Conservation (phyloP, 2,888 invertebrate species). For the Argyresthia goedartella region DNA sequence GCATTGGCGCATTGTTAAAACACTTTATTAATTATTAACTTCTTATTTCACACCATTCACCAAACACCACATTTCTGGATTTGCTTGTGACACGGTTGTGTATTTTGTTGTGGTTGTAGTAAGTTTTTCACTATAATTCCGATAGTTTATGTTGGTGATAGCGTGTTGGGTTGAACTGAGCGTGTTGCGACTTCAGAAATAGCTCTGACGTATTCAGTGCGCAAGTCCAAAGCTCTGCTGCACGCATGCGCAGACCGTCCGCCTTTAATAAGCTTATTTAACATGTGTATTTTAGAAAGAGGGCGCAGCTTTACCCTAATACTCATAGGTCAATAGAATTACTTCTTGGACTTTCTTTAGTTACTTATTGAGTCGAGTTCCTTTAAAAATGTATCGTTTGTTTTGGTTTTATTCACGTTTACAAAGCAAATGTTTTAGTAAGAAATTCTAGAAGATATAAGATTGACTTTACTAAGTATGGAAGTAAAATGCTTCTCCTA, state of each 20-base stretch:
- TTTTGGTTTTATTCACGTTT: too few species aligned
- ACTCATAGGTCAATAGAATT: not conserved
- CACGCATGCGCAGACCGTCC: conserved; percentile 40
- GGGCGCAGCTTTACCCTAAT: not conserved
- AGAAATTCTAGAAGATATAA: too few species aligned
- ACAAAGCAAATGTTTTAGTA: too few species aligned
- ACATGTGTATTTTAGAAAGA: not conserved
- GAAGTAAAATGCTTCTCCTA: too few species aligned
- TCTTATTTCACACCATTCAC: not conserved
- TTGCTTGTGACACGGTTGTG: not conserved
- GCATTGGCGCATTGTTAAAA: conserved; percentile 47
- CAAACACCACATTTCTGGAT: not conserved
- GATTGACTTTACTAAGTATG: too few species aligned
- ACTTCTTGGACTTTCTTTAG: too few species aligned
- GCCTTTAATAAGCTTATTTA: not conserved
- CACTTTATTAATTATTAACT: not conserved
- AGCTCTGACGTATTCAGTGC: conserved; percentile 49
- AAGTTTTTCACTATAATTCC: conserved; percentile 7
- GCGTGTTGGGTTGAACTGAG: conserved; percentile 20
- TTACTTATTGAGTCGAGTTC: too few species aligned
- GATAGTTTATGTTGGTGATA: too few species aligned
- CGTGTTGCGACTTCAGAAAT: conserved; percentile 51
- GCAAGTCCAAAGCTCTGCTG: conserved; percentile 29
- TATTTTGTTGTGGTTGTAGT: not conserved
- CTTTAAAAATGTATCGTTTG: too few species aligned